A percentile compares a stretch with the other conserved stretches of the same genome.
These are phyloP conservation scores for Pachymerium ferrugineum DNA, from an alignment of 2,888 invertebrate genomes.

Conservation along the genomic window DNA sequence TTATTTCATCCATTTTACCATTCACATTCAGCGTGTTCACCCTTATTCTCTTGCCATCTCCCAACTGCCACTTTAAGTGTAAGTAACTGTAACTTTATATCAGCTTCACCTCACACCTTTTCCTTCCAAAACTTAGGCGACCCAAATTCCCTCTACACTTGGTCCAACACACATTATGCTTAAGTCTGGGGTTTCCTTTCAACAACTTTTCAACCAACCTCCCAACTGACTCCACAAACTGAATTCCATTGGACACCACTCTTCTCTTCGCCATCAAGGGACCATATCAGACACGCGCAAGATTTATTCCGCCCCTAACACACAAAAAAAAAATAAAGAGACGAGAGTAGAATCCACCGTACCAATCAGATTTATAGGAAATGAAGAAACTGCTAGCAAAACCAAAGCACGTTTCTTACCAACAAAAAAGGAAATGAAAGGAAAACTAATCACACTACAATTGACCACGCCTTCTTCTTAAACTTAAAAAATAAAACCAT, in stretches of 20 bases:
- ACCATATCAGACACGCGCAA: conserved; percentile 13
- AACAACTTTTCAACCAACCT: not conserved
- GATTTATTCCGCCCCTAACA: conserved; percentile 2
- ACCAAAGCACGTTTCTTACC: not conserved
- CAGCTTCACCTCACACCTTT: not conserved
- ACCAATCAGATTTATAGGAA: conserved; percentile 6
- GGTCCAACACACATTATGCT: not conserved
- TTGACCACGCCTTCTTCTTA: not conserved
- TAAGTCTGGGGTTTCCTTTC: conserved; percentile 13
- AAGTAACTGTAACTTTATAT: not conserved
- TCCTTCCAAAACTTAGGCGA: not conserved
- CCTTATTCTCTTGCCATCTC: not conserved
- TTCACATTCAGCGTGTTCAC: not conserved
- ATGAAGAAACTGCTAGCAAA: not conserved
- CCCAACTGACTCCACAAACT: not conserved
- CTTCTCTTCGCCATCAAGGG: not conserved
- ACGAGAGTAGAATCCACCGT: not conserved
- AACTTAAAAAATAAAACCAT: no score
- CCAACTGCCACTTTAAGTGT: not conserved
- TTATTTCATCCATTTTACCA: not conserved
- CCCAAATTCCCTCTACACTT: not conserved
- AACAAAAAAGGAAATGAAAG: conserved; percentile 4
- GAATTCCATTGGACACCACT: not conserved
- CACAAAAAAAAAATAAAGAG: not conserved
- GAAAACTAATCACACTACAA: not conserved